Conservation (phyloP, 2,888 invertebrate species). For the Melikaiella ostensackeni region DNA sequence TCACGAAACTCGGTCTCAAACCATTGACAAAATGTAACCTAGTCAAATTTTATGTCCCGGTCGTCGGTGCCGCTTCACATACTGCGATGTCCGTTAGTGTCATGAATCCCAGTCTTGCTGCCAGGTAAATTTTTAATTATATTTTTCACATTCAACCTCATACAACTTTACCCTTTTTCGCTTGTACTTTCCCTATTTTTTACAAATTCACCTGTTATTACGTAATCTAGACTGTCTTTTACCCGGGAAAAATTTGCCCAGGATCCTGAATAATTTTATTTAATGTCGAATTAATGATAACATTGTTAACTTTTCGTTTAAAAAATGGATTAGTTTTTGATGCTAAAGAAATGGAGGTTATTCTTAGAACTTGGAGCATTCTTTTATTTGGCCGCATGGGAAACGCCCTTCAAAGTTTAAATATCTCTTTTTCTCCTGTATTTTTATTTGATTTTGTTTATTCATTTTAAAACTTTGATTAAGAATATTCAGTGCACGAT, state of each 20-base stretch:
- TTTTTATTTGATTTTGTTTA: not conserved
- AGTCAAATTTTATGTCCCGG: conserved; percentile 86
- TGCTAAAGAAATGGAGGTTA: not conserved
- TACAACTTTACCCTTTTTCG: not conserved
- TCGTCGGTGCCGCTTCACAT: conserved; percentile 87
- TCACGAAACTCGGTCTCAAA: conserved; percentile 63
- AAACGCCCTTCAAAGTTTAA: not conserved
- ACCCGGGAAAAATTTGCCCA: not conserved
- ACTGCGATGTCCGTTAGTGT: conserved; percentile 89
- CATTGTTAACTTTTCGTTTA: not conserved
- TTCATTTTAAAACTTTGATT: not conserved
- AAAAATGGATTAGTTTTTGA: not conserved
- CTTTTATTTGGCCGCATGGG: not conserved
- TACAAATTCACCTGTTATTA: not conserved
- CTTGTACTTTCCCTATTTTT: not conserved
- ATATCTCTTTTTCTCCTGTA: not conserved
- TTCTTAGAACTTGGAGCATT: not conserved
- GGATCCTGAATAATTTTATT: not conserved
- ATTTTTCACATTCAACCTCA: not conserved
- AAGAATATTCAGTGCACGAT: not conserved
- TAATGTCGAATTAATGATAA: not conserved
- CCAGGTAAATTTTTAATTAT: conserved; percentile 79
- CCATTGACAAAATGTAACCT: conserved; percentile 86
- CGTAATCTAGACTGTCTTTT: not conserved
- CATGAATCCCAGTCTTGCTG: conserved; percentile 88